Evolutionary conservation across 2,888 invertebrate species (phyloP).

Genomic region (Pseudeuparius sepicola): DNA sequence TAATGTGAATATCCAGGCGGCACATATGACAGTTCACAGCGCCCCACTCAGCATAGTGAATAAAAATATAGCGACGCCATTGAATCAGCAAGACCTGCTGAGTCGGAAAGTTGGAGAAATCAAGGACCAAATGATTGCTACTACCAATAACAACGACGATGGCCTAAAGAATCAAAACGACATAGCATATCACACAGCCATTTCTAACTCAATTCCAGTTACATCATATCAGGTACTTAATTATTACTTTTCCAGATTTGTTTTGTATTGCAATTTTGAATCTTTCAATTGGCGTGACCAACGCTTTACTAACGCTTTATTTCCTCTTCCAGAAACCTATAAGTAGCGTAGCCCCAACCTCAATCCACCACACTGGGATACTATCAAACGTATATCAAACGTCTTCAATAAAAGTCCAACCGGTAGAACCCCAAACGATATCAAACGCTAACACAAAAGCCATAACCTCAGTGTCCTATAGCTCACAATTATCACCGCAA

Average conservation of each 20-base stretch:
- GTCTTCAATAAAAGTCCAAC: slow-evolving; percentile 70
- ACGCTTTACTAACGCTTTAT: no score
- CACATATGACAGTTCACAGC: slow-evolving; percentile 47
- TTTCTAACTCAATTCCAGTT: slow-evolving; percentile 16
- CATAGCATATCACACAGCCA: slow-evolving; percentile 21
- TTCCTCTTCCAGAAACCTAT: slow-evolving; percentile 73
- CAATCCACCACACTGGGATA: slow-evolving; percentile 57
- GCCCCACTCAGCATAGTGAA: slow-evolving; percentile 48
- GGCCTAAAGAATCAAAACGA: slow-evolving; percentile 22
- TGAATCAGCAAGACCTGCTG: slow-evolving; percentile 45
- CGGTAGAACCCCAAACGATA: slow-evolving; percentile 68
- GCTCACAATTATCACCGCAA: slow-evolving; percentile 25
- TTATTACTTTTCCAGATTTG: no score
- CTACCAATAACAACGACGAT: slow-evolving; percentile 17
- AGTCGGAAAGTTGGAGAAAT: slow-evolving; percentile 28
- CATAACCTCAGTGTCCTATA: slow-evolving; percentile 18
- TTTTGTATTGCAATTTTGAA: no score
- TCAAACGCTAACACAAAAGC: slow-evolving; percentile 26
- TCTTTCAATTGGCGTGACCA: no score
- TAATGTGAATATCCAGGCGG: slow-evolving; percentile 36
- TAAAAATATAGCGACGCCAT: slow-evolving; percentile 54
- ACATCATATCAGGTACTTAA: slow-evolving; percentile 27
- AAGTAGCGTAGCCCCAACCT: slow-evolving; percentile 76
- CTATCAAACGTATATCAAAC: slow-evolving; percentile 71
- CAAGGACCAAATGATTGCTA: slow-evolving; percentile 21